Percentiles rank a stretch among this genome's conserved stretches.
These are phyloP conservation scores for Pipistrellus pipistrellus DNA, from an alignment of 2,797 vertebrate species.

Conservation along the genomic window DNA sequence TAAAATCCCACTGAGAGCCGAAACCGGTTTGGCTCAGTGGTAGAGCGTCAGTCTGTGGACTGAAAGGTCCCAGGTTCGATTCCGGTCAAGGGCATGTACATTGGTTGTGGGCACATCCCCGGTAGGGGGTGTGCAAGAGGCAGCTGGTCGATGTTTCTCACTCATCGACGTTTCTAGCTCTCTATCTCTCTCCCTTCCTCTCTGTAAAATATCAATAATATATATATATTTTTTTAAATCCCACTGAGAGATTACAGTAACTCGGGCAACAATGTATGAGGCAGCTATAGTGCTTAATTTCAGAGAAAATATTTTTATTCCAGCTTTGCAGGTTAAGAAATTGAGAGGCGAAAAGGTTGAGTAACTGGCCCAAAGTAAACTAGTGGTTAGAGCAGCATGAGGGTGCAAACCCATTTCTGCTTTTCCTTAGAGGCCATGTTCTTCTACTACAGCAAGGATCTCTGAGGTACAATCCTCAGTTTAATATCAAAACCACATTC, in stretches of 20 bases:
- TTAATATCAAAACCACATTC: constrained; percentile 2
- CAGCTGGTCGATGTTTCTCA: too few species aligned
- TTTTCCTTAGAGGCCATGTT: background rate
- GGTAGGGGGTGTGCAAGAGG: too few species aligned
- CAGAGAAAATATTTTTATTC: constrained; percentile 14
- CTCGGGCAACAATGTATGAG: background rate
- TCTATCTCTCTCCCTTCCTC: too few species aligned
- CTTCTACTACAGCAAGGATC: background rate
- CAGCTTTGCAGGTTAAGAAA: constrained; percentile 13
- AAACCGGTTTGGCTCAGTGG: too few species aligned
- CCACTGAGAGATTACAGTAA: background rate
- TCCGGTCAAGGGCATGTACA: too few species aligned
- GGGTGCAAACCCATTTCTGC: background rate
- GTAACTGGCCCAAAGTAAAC: constrained; percentile 1
- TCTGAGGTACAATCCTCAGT: background rate
- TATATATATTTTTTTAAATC: background rate
- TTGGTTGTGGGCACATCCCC: too few species aligned
- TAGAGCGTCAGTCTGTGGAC: too few species aligned
- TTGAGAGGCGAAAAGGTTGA: background rate
- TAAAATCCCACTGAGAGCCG: background rate
- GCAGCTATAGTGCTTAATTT: background rate
- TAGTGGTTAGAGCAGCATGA: background rate
- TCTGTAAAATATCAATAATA: too few species aligned
- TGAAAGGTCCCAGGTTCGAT: too few species aligned
- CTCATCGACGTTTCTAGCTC: too few species aligned